Percentiles rank a stretch among this genome's conserved stretches.
Conservation (phyloP, 2,113 vertebrate species). For the Nycticryphes semicollaris region DNA sequence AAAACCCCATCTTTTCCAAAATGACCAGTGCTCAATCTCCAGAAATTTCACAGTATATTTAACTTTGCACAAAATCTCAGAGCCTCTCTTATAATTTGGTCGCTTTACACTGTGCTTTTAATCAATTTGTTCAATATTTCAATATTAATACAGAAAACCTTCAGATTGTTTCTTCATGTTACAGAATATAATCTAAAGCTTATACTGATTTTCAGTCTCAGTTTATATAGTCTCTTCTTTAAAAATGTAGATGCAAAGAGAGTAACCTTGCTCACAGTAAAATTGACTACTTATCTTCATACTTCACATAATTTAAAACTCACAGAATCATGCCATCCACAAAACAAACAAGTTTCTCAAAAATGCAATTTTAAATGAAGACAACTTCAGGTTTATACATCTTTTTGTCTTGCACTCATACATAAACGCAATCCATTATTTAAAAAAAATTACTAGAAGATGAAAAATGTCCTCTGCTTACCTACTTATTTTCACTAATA, state of each 20-base stretch:
- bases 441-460: not conserved
- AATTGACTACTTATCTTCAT: not conserved
- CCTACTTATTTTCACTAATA: not conserved
- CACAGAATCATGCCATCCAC: not conserved
- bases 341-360: not conserved
- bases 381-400: not conserved
- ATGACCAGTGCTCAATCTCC: not conserved
- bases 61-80: not conserved
- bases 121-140: not conserved
- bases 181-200: not conserved
- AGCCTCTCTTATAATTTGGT: not conserved
- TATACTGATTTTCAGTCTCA: not conserved
- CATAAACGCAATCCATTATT: not conserved
- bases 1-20: not conserved
- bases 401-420: not conserved
- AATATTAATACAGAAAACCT: not conserved
- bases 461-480: not conserved
- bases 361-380: not conserved
- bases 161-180: not conserved
- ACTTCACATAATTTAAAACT: not conserved
- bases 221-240: not conserved
- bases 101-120: not conserved
- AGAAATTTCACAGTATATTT: not conserved
- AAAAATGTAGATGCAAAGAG: not conserved
- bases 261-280: not conserved